phyloP scores from a whole-genome alignment of 2,113 vertebrate species.

The Corydoras sp. region DNA sequence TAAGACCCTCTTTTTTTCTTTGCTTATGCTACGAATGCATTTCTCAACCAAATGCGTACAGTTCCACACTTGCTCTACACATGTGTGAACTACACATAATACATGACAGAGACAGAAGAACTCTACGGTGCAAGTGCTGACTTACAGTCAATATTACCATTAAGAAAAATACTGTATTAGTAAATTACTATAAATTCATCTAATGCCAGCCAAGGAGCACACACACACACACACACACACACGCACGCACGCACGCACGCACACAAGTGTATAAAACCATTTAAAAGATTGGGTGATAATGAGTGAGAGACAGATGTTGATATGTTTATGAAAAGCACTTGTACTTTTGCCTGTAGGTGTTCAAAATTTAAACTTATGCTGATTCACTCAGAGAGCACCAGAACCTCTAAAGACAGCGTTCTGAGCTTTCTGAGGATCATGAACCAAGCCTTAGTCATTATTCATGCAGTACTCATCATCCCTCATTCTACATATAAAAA shows the following conservation, averaged over 20 bases:
- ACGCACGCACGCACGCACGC: constrained; percentile 68
- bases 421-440: constrained; percentile 48
- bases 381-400: constrained; percentile 39
- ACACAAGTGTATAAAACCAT: constrained; percentile 66
- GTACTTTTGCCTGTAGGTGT: constrained; percentile 51
- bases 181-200: constrained; percentile 66
- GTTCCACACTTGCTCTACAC: constrained; percentile 61
- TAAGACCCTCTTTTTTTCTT: constrained; percentile 33
- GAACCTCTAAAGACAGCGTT: constrained; percentile 52
- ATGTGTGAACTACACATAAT: constrained; percentile 66
- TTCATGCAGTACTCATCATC: constrained; percentile 24
- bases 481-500: constrained; percentile 25
- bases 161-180: constrained; percentile 61
- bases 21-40: constrained; percentile 70
- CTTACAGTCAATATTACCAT: constrained; percentile 53
- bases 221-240: constrained; percentile 70
- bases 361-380: constrained; percentile 25
- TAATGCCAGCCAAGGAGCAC: constrained; percentile 68
- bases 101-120: constrained; percentile 68
- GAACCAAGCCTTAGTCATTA: constrained; percentile 33
- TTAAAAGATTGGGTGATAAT: constrained; percentile 56
- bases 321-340: constrained; percentile 60
- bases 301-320: constrained; percentile 19
- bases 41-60: constrained; percentile 60
- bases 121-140: constrained; percentile 65